phyloP scores from a whole-genome alignment of 2,797 vertebrate species.

The Sebastes wilsoni region DNA sequence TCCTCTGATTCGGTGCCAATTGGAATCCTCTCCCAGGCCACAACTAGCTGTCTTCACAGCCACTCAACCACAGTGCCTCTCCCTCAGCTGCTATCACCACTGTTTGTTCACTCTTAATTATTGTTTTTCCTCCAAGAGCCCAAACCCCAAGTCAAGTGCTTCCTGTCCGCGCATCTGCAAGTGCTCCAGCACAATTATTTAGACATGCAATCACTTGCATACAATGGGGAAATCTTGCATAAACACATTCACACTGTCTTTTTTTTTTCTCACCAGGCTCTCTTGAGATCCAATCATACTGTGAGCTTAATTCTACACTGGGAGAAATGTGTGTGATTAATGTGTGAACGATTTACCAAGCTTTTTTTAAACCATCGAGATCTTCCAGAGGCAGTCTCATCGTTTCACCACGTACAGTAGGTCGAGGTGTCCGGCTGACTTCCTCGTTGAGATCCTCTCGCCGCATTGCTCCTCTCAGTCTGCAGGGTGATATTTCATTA shows the following conservation, averaged over 20 bases:
- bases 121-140: slow-evolving; percentile 72
- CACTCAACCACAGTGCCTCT: slow-evolving; percentile 26
- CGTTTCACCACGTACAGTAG: background rate
- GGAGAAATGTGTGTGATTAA: slow-evolving; percentile 32
- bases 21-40: slow-evolving; percentile 53
- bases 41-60: slow-evolving; percentile 50
- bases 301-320: slow-evolving; percentile 34
- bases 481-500: slow-evolving; percentile 65
- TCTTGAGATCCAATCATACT: slow-evolving; percentile 57
- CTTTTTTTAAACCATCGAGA: background rate
- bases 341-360: background rate
- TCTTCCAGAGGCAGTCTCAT: background rate
- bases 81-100: slow-evolving; percentile 49
- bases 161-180: slow-evolving; percentile 52
- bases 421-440: slow-evolving; percentile 2
- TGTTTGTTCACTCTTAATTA: slow-evolving; percentile 77
- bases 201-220: slow-evolving; percentile 42
- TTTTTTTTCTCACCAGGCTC: slow-evolving; percentile 4
- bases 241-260: slow-evolving; percentile 39
- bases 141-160: slow-evolving; percentile 55
- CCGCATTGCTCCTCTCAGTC: background rate
- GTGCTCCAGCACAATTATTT: slow-evolving; percentile 45
- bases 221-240: slow-evolving; percentile 47
- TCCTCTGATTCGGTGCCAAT: slow-evolving; percentile 51
- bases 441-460: background rate